Base-by-base conservation (phyloP, 2,113 vertebrate species). In the Meleagris gallopavo region DNA sequence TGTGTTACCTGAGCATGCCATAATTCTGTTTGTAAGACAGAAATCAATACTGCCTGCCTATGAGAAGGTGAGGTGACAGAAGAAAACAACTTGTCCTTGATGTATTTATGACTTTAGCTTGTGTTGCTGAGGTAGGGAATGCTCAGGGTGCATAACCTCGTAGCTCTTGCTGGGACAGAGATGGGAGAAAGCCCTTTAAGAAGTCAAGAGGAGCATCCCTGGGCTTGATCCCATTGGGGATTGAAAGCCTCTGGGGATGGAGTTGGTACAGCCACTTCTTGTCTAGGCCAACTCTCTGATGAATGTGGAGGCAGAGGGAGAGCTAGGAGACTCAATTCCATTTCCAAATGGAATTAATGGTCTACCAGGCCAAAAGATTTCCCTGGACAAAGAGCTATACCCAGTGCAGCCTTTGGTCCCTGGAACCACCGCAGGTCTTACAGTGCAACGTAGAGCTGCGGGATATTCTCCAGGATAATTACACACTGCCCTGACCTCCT, bases 301-400 rank as follows among this genome's bases (percentile, higher is more conserved):
- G 3, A 88, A 71, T 0, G 1, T 48, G 36, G 34, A 91, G 16
- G 45, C n/a, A 77, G 36, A 77, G 48, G 46, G 36, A 70, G 29
- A 62, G 3, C 3, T 0, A 0, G 11, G 30, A 69, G 57, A 84
- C 0, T 1, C 61, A 48, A 11, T 7, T 85, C 12, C 36, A 13
- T 66, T 79, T 92, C 75, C 61, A 70, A 83, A 79, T 66, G 24
- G 4, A 5, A 58, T 69, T 88, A 54, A 40, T 38, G 24, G 92
- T 19, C 20, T 27, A 1, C 5, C 32, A 32, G 13, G 48, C 10
- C 79, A 55, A 79, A 89, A 41, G 34, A 46, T 78, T 88, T 86
- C 46, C 58, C 11, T 7, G 66, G 40, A 32, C 46, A 69, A 29
- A 72, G 16, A 76, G 75, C n/a, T 22, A 22, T 5, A 5, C 30